Evolutionary conservation across 2,113 vertebrate species (phyloP), one percentile per base, ranked within the genome.

Genomic region (Corythaeola cristata): DNA sequence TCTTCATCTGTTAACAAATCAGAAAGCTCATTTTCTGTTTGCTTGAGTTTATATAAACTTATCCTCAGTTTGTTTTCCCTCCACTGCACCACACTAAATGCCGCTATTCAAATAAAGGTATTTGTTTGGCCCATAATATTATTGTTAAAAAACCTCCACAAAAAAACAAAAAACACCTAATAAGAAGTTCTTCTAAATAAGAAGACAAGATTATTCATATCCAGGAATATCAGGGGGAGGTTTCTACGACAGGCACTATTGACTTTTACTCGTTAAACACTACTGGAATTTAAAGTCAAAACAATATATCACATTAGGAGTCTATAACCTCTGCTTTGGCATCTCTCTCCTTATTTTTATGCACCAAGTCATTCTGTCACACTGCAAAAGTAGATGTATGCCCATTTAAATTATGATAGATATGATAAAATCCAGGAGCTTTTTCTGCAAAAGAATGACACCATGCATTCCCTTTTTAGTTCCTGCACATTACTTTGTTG

Each of bases 371-470:
- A 27, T 85, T 68, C 41, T 47, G 5, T 66, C 27, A 28, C 13
- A 44, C 13, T 20, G 4, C 20, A 24, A 76, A 68, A 2, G 18
- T 35, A 77, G 21, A 35, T 27, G 12, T 45, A 33, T 56, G 26
- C 13, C 13, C 8, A 53, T 50, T 50, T 23, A 80, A 33, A 30
- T 24, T 24, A 39, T 27, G 3, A 28, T 9, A 45, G 3, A n/a
- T 20, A 15, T 6, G 6, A 88, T 14, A n/a, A 77, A 50, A 30
- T 1, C 2, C 32, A 52, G 8, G 4, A 2, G 41, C 41, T 55
- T 26, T 32, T 63, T 6, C 47, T 67, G 11, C 6, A n/a, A 11
- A 44, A 2, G 8, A 56, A 50, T 14, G 4, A 9, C 0, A 2
- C 18, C 12, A 85, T 47, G 3, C 3, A 50, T 55, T 88, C 6